Evolutionary conservation across 2,888 invertebrate species (phyloP).

Genomic region (Ceratothoa steindachneri): DNA sequence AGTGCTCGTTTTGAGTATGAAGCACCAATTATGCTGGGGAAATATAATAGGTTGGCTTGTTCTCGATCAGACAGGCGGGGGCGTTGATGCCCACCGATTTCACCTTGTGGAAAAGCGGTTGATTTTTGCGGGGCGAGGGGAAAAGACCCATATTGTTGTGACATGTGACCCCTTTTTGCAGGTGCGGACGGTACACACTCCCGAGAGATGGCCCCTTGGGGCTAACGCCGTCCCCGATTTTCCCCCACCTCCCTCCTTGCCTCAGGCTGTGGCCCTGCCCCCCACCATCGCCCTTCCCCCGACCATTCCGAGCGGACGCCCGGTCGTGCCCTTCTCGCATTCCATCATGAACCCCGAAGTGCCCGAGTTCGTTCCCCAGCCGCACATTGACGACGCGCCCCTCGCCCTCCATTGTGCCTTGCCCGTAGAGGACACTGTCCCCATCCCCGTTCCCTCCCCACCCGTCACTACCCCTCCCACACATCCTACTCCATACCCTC

Average conservation of each 20-base stretch:
- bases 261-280: background rate
- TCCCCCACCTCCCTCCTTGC: slow-evolving; percentile 49
- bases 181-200: slow-evolving; percentile 77
- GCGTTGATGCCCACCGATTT: too few species aligned
- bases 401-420: background rate
- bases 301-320: background rate
- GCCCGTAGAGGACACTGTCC: background rate
- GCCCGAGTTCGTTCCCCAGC: slow-evolving; percentile 73
- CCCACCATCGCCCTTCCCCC: background rate
- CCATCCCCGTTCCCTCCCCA: background rate
- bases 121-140: too few species aligned
- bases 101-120: too few species aligned
- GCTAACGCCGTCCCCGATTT: background rate
- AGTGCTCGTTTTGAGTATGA: too few species aligned
- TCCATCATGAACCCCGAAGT: slow-evolving; percentile 70
- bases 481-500: background rate
- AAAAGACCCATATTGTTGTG: too few species aligned
- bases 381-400: slow-evolving; percentile 13
- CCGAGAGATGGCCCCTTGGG: slow-evolving; percentile 74
- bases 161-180: slow-evolving; percentile 52
- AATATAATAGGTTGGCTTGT: too few species aligned
- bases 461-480: background rate
- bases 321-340: background rate
- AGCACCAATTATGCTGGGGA: too few species aligned
- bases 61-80: too few species aligned